A percentile compares a stretch with the other conserved stretches of the same genome.
Evolutionary conservation across 2,888 invertebrate species (phyloP).

Genomic region (Tanytarsus gracilentus): DNA sequence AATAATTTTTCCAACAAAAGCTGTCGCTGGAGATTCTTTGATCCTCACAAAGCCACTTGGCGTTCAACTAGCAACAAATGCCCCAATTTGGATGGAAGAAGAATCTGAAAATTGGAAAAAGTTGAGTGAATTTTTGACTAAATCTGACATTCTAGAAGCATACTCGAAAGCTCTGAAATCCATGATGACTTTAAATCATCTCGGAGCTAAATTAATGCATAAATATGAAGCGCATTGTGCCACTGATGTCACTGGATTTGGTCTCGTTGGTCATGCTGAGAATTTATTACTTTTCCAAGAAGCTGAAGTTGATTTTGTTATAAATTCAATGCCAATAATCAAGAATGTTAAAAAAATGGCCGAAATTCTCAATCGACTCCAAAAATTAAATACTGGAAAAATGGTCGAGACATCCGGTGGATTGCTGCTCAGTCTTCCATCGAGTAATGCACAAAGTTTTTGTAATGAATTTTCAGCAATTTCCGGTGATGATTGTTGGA

Average conservation of each 20-base stretch:
- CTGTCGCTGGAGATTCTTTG: constrained; percentile 66
- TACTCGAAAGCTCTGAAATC: constrained; percentile 66
- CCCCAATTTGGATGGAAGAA: constrained; percentile 65
- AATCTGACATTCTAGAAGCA: constrained; percentile 58
- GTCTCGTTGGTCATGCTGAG: constrained; percentile 70
- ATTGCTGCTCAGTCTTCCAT: constrained; percentile 51
- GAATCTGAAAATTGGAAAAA: constrained; percentile 63
- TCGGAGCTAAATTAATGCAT: constrained; percentile 69
- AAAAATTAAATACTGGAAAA: constrained; percentile 60
- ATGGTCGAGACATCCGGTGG: constrained; percentile 70
- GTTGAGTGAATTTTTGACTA: constrained; percentile 56
- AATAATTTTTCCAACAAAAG: constrained; percentile 66
- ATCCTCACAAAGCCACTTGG: constrained; percentile 80
- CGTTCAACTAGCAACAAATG: constrained; percentile 73
- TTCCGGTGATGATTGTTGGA: constrained; percentile 60
- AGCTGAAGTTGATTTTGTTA: constrained; percentile 63
- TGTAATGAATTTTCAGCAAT: constrained; percentile 59
- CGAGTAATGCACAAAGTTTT: constrained; percentile 56
- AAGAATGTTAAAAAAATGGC: constrained; percentile 68
- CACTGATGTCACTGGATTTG: constrained; percentile 79
- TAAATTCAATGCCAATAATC: constrained; percentile 69
- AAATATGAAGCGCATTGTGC: constrained; percentile 75
- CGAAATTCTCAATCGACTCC: constrained; percentile 61
- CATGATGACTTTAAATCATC: constrained; percentile 70
- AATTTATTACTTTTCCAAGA: constrained; percentile 65